Evolutionary conservation across 2,888 invertebrate species (phyloP).

Genomic region (Euplexia lucipara): DNA sequence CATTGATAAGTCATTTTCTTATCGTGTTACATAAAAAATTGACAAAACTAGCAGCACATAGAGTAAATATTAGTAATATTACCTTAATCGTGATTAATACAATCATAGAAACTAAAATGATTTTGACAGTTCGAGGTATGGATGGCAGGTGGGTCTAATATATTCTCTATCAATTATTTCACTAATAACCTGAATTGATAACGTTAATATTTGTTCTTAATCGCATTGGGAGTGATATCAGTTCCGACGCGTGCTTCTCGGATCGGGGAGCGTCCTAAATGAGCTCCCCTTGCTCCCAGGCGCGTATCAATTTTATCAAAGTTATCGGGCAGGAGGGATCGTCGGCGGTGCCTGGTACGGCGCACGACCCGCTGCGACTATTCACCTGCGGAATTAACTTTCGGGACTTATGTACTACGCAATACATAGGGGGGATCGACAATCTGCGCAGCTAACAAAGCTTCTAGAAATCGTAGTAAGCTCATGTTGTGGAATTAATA

Average conservation of each 20-base stretch:
- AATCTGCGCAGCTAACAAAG: slow-evolving; percentile 30
- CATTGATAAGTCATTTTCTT: slow-evolving; percentile 83
- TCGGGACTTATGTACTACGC: slow-evolving; percentile 54
- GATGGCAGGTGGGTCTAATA: slow-evolving; percentile 85
- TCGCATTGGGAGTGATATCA: slow-evolving; percentile 40
- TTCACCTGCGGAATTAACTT: slow-evolving; percentile 70
- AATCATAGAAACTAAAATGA: slow-evolving; percentile 69
- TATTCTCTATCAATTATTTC: slow-evolving; percentile 63
- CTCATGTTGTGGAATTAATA: not conserved
- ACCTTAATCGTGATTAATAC: slow-evolving; percentile 49
- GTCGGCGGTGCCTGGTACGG: slow-evolving; percentile 83
- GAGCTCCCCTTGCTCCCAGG: slow-evolving; percentile 76
- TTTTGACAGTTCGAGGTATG: slow-evolving; percentile 87
- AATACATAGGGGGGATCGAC: slow-evolving; percentile 48
- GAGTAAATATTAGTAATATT: slow-evolving; percentile 45
- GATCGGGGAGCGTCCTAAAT: slow-evolving; percentile 68
- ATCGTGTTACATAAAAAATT: slow-evolving; percentile 84
- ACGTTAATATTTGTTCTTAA: slow-evolving; percentile 41
- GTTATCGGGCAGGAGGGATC: slow-evolving; percentile 76
- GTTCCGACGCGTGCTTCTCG: slow-evolving; percentile 66
- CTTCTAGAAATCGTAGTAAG: slow-evolving; percentile 5
- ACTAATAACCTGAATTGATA: slow-evolving; percentile 54
- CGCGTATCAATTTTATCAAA: slow-evolving; percentile 83
- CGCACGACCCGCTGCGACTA: slow-evolving; percentile 68
- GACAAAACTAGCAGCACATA: slow-evolving; percentile 56